These are phyloP conservation scores for Miichthys miiuy DNA, from an alignment of 2,797 vertebrate genomes.

Conservation along the genomic window DNA sequence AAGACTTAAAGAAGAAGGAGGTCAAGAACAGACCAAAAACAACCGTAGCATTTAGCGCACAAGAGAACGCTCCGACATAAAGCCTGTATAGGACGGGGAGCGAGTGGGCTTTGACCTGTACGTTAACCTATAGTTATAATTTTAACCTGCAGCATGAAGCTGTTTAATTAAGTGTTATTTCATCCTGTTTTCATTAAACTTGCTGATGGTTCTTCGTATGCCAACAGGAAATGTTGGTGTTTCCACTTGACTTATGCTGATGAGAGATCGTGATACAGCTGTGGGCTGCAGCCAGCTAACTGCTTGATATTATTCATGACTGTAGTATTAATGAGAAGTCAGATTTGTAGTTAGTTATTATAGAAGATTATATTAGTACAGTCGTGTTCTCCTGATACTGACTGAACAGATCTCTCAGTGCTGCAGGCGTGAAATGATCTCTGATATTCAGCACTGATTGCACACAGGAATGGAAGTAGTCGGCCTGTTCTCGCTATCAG, in stretches of 20 bases:
- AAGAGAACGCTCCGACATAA: neutral
- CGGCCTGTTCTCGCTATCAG: no score
- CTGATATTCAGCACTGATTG: no score
- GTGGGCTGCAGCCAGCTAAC: slow-evolving; percentile 16
- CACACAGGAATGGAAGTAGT: no score
- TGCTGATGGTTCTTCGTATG: neutral
- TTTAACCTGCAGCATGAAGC: neutral
- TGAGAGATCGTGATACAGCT: neutral
- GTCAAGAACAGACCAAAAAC: neutral
- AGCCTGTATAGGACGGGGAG: neutral
- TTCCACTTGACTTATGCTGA: neutral
- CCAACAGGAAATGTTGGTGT: slow-evolving; percentile 7
- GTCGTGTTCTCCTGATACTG: slow-evolving; percentile 5
- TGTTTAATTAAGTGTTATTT: neutral
- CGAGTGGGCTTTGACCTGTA: neutral
- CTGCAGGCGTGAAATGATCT: no score
- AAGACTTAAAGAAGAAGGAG: slow-evolving; percentile 42
- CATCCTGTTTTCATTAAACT: neutral
- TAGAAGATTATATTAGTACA: slow-evolving; percentile 27
- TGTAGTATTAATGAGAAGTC: slow-evolving; percentile 4
- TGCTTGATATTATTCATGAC: slow-evolving; percentile 29
- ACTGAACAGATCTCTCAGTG: neutral
- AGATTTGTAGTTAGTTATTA: slow-evolving; percentile 18
- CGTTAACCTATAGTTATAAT: neutral
- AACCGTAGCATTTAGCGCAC: no score